Conservation (phyloP, 2,888 invertebrate species). For the Philhelius pedissequus region DNA sequence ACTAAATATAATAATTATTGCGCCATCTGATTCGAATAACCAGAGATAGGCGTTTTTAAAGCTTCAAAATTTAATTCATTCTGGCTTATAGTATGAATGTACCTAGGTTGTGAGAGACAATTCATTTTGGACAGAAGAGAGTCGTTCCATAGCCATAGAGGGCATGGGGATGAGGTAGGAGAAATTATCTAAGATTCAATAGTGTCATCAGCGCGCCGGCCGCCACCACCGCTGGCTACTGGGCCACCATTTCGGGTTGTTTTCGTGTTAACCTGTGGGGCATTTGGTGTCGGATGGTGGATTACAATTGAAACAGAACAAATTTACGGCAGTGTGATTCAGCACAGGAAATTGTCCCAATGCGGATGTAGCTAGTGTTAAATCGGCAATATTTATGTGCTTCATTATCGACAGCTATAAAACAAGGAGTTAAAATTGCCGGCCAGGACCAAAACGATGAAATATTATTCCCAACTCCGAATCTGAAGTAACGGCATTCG, state of each 20-base stretch:
- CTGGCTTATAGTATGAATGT: background rate
- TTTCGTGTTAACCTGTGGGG: slow-evolving; percentile 2
- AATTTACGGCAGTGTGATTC: slow-evolving; percentile 9
- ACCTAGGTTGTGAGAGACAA: background rate
- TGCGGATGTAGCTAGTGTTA: slow-evolving; percentile 29
- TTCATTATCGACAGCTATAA: slow-evolving; percentile 17
- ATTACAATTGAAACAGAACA: slow-evolving; percentile 13
- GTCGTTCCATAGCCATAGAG: too few species aligned
- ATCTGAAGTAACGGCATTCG: background rate
- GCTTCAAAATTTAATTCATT: background rate
- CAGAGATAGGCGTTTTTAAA: background rate
- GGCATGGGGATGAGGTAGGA: background rate
- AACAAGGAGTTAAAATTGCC: slow-evolving; percentile 14
- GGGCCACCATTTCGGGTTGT: background rate
- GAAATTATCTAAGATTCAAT: slow-evolving; percentile 2
- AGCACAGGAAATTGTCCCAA: slow-evolving; percentile 17
- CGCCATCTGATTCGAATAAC: background rate
- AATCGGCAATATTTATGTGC: slow-evolving; percentile 38
- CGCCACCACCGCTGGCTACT: too few species aligned
- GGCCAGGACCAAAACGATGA: background rate
- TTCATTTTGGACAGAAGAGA: slow-evolving; percentile 26
- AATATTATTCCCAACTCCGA: background rate
- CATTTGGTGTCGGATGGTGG: background rate
- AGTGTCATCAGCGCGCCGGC: background rate
- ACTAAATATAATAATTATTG: slow-evolving; percentile 1